A percentile compares a stretch with the other conserved stretches of the same genome.
phyloP scores from a whole-genome alignment of 2,797 vertebrate species.

The Myripristis murdjan region DNA sequence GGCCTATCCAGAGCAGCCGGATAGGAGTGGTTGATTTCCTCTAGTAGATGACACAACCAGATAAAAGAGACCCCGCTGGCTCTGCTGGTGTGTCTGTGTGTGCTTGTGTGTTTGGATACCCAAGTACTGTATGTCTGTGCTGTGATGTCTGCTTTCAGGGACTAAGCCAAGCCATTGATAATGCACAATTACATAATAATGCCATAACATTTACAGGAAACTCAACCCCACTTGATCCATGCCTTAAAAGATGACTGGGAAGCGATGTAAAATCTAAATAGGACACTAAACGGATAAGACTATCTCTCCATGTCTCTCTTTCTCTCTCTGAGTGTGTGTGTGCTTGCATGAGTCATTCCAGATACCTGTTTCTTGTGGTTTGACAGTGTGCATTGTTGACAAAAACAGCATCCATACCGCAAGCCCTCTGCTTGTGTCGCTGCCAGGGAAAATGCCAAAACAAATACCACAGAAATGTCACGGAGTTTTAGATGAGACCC shows the following conservation, averaged over 20 bases:
- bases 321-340: slow-evolving; percentile 1
- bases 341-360: slow-evolving; percentile 6
- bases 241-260: no score
- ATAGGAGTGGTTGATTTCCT: slow-evolving; percentile 31
- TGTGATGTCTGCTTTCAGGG: background rate
- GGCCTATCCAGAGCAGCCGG: slow-evolving; percentile 13
- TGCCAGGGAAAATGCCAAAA: slow-evolving; percentile 48
- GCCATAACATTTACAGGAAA: no score
- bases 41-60: slow-evolving; percentile 8
- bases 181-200: no score
- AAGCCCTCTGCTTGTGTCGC: slow-evolving; percentile 19
- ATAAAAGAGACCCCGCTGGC: background rate
- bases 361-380: slow-evolving; percentile 25
- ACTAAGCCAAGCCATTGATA: no score
- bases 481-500: slow-evolving; percentile 20
- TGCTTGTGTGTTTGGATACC: background rate
- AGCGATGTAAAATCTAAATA: no score
- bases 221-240: no score
- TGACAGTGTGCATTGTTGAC: slow-evolving; percentile 33
- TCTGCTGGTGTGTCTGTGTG: slow-evolving; percentile 26
- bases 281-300: background rate
- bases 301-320: background rate
- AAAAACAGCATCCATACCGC: slow-evolving; percentile 31
- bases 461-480: slow-evolving; percentile 67
- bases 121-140: no score